A percentile compares a stretch with the other conserved stretches of the same genome.
Evolutionary conservation across 2,888 invertebrate species (phyloP).

Genomic region (Sceliomorpha sp.): DNA sequence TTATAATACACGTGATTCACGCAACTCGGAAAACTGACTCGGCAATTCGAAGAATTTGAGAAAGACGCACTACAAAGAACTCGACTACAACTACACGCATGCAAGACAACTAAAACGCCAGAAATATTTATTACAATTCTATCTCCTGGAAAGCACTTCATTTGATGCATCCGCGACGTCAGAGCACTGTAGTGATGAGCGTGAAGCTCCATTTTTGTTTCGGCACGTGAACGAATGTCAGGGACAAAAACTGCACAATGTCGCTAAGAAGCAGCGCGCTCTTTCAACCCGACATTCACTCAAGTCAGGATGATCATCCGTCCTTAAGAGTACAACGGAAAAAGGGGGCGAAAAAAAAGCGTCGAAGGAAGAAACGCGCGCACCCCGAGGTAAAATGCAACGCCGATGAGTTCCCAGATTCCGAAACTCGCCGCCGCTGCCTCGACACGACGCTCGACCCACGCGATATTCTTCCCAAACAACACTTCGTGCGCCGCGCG

Average conservation of each 20-base stretch:
- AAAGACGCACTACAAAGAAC: too few species aligned
- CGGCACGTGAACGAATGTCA: conserved; percentile 21
- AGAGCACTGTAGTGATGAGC: conserved; percentile 75
- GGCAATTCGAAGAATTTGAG: too few species aligned
- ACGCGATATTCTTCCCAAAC: conserved; percentile 16
- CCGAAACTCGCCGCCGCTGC: neutral
- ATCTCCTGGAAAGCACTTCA: conserved; percentile 77
- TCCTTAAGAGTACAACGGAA: neutral
- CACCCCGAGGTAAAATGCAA: conserved; percentile 12
- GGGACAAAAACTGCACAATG: conserved; percentile 21
- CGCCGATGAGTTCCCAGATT: neutral
- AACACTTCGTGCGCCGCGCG: conserved; percentile 1
- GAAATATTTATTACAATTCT: conserved; percentile 72
- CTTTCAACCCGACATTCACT: conserved; percentile 7
- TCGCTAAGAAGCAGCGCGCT: conserved; percentile 9
- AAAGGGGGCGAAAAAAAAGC: neutral
- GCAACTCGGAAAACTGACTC: too few species aligned
- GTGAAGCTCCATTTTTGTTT: conserved; percentile 74
- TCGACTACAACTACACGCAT: too few species aligned
- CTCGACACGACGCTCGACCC: conserved; percentile 18
- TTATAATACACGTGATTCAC: too few species aligned
- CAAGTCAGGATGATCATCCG: conserved; percentile 3
- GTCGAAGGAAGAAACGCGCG: neutral
- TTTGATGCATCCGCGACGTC: conserved; percentile 76
- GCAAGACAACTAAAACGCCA: conserved; percentile 14